Conservation (phyloP, 2,888 invertebrate genomes). For the Cenopis cana region DNA sequence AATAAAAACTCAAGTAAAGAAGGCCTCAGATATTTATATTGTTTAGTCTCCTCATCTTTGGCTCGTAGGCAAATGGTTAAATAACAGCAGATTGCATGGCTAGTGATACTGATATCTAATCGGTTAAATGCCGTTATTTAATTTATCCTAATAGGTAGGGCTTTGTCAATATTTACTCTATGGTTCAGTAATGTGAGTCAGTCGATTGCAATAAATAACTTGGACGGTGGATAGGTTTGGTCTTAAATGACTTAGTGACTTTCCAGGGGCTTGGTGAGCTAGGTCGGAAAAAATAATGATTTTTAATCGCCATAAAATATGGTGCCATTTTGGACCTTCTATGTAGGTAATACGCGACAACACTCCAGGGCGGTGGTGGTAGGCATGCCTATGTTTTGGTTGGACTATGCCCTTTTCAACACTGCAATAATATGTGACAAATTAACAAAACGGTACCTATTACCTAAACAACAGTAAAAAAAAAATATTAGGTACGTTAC, state of each 20-base stretch:
- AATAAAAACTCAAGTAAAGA: no score
- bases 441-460: no score
- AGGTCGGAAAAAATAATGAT: not conserved
- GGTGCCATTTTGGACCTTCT: not conserved
- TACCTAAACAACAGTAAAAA: not conserved
- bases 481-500: no score
- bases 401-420: not conserved
- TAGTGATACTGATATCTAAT: no score
- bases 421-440: not conserved
- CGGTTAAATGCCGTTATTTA: not conserved
- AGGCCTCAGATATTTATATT: not conserved
- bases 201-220: conserved; percentile 1
- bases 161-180: conserved; percentile 10
- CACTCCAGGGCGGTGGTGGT: no score
- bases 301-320: not conserved
- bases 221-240: not conserved
- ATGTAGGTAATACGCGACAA: not conserved
- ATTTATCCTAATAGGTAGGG: not conserved
- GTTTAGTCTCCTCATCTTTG: not conserved
- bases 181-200: not conserved
- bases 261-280: not conserved
- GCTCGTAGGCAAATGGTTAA: not conserved
- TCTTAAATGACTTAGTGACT: not conserved
- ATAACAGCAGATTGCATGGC: not conserved
- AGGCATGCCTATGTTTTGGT: not conserved